Evolutionary conservation across 2,888 invertebrate species (phyloP).

Genomic region (Aleiodes alternator): DNA sequence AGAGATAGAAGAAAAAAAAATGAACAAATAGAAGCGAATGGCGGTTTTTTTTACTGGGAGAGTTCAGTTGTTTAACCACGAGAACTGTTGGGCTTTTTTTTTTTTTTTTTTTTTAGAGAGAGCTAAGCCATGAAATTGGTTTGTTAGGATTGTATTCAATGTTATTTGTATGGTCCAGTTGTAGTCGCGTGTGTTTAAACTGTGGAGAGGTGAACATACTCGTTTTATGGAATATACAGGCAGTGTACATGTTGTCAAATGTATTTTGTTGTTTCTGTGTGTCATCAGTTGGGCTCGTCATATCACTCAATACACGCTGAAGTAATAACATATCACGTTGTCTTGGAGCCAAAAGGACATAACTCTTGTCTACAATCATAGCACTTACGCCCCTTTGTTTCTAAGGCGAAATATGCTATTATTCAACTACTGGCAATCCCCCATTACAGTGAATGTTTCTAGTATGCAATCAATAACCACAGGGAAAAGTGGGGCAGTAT

Average conservation of each 20-base stretch:
- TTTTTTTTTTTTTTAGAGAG: neutral
- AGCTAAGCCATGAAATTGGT: constrained; percentile 10
- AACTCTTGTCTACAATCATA: too few species aligned
- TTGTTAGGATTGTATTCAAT: constrained; percentile 11
- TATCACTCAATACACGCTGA: constrained; percentile 52
- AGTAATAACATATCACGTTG: neutral
- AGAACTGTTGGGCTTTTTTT: neutral
- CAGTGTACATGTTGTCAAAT: constrained; percentile 8
- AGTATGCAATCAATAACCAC: neutral
- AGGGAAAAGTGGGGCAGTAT: too few species aligned
- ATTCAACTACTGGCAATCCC: constrained; percentile 41
- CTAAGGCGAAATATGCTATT: constrained; percentile 49
- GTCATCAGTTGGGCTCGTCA: constrained; percentile 50
- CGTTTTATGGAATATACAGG: constrained; percentile 13
- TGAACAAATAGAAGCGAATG: neutral
- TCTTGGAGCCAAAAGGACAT: too few species aligned
- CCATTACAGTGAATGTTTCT: neutral
- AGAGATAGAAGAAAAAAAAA: neutral
- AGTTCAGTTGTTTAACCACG: too few species aligned
- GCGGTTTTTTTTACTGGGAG: too few species aligned
- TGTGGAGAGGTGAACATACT: neutral
- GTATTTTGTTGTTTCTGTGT: constrained; percentile 47
- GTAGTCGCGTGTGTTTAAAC: neutral
- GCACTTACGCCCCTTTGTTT: too few species aligned
- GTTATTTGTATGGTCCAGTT: constrained; percentile 15